Base-by-base conservation (phyloP, 2,797 vertebrate species). In the Margarornis squamiger region DNA sequence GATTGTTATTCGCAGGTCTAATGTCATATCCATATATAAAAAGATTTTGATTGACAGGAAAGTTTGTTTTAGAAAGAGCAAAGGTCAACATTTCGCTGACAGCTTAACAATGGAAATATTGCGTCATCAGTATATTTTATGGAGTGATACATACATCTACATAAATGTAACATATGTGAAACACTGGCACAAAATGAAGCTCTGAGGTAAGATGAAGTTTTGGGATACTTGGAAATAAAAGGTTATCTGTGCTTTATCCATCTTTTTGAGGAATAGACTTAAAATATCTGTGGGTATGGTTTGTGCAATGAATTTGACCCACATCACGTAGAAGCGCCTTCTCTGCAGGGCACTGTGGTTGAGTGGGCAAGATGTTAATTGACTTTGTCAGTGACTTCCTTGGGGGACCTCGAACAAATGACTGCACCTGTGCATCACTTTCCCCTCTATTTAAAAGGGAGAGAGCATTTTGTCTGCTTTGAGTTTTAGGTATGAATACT, bases 41-140 rank as follows among this genome's bases (percentile, higher is more conserved):
- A 84, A 82, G 96, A 77, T 95, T 80, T 86, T 97, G 97, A 97
- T 94, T 97, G 97, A 97, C 97, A 91, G 92, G 76, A 75, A 96
- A 97, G 97, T 96, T 97, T 96, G 94, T 96, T 95, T 95, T 59
- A 67, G 80, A 92, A 94, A 89, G 95, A 91, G 84, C 92, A 97
- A 95, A 96, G 97, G 97, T 97, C 97, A 97, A 27, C 10, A 2
- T 95, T 96, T 93, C 3, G 1, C 70, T 97, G 97, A 97, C 97
- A 97, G 94, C 82, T 92, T 48, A 78, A 97, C 97, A 97, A 97
- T 95, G 65, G 95, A 84, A 92, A 95, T 92, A 95, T 96, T 95
- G 84, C 97, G 79, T 96, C 95, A 95, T 89, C 84, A 61, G 88
- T 92, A 41, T 86, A 76, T 95, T 95, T 96, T 95, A 88, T n/a